Evolutionary conservation across 2,113 vertebrate genomes (phyloP), one percentile per base, ranked within the genome.

Genomic region (Hyperoodon ampullatus): DNA sequence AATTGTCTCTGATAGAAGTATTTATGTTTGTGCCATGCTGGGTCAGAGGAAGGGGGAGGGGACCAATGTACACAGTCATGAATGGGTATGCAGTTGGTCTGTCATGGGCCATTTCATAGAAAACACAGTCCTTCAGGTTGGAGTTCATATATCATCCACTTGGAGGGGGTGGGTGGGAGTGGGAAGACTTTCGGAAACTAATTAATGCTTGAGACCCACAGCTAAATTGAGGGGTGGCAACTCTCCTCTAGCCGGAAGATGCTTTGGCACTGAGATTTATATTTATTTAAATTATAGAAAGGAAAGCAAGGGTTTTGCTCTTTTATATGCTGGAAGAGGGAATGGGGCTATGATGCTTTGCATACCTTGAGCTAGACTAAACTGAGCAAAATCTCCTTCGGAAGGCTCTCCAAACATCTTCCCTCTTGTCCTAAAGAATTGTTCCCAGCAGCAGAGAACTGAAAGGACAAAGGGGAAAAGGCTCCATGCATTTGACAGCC

Each of bases 211-310:
- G 28, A 88, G 74, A 35, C 93, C 82, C 92, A 12, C 26, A 91
- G 53, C 63, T 47, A 65, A 63, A 85, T 93, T 61, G 26, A 12
- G 55, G 19, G 28, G 70, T 26, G 2, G 42, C 6, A 0, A 78
- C 82, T 83, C 42, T 94, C 83, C 92, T 97, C 47, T n/a, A 53
- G 55, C 0, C 28, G 60, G 77, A 96, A 88, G 71, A 16, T 0
- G 1, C 77, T 94, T 81, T 68, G 23, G 65, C 68, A 97, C 97
- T 94, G 15, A 95, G 97, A 96, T 74, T 97, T 97, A 87, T 84
- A 74, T 61, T 0, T 0, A 70, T 95, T 90, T 90, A 26, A 50
- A 78, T 89, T 63, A 92, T 2, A 94, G 84, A 95, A 92, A 71
- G 16, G 63, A 74, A 93, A 90, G 47, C 28, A 66, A 77, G 18